phyloP scores from a whole-genome alignment of 2,797 vertebrate species.

The Sitta carolinensis region DNA sequence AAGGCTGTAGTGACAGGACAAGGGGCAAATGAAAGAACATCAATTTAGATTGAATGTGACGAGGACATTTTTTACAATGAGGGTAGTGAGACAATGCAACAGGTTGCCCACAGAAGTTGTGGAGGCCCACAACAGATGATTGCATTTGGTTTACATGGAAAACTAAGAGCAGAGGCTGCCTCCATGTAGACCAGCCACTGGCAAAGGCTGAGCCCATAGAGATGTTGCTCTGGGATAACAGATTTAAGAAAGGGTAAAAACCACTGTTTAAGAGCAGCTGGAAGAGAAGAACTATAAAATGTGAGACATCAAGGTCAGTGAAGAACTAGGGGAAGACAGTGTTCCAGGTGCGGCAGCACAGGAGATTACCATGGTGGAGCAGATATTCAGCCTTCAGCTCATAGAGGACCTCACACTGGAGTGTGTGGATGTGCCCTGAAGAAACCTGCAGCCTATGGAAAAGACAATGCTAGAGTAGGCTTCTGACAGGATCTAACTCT shows the following conservation, averaged over 20 bases:
- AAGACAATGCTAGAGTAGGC: not conserved
- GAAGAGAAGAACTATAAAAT: not conserved
- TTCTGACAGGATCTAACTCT: not conserved
- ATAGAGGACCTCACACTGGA: not conserved
- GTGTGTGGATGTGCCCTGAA: not conserved
- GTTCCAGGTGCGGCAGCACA: not conserved
- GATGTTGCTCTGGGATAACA: not conserved
- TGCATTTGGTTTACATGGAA: not conserved
- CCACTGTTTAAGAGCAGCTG: not conserved
- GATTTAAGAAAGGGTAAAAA: not conserved
- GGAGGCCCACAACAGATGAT: rapidly evolving
- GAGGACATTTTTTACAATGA: not conserved
- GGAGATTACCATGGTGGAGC: not conserved
- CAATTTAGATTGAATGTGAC: not conserved
- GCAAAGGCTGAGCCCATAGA: not conserved
- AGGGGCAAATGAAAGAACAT: not conserved
- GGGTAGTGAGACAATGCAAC: not conserved
- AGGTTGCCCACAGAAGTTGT: not conserved
- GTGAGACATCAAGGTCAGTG: not conserved
- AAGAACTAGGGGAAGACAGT: not conserved
- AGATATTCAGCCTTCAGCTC: not conserved
- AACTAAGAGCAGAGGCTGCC: not conserved
- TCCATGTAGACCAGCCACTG: rapidly evolving
- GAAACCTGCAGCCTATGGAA: not conserved
- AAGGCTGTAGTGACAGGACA: not conserved